Evolutionary conservation across 2,888 invertebrate species (phyloP).

Genomic region (Slavum lentiscoides): DNA sequence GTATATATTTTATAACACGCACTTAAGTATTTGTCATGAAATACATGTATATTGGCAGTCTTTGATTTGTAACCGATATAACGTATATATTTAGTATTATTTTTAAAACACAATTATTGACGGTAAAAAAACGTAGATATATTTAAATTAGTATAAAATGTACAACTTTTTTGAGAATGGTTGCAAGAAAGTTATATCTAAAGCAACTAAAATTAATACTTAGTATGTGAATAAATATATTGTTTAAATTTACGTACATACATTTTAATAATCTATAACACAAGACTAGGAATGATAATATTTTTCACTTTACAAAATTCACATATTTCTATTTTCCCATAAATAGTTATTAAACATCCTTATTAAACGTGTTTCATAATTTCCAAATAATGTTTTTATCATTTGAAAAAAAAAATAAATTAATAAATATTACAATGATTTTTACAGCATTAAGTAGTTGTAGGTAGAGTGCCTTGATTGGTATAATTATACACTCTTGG

Average conservation of each 20-base stretch:
- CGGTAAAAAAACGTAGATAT: constrained; percentile 16
- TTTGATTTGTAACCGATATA: constrained; percentile 11
- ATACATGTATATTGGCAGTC: background rate
- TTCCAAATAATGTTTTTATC: constrained; percentile 19
- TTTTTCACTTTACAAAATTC: constrained; percentile 39
- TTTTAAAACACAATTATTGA: constrained; percentile 1
- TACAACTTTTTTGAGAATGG: constrained; percentile 29
- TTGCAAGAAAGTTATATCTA: constrained; percentile 31
- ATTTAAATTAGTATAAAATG: background rate
- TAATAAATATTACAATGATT: constrained; percentile 23
- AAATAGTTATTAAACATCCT: background rate
- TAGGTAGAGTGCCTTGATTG: no score
- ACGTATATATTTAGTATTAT: background rate
- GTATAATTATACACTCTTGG: no score
- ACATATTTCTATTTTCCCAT: constrained; percentile 3
- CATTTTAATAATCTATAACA: constrained; percentile 43
- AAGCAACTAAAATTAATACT: constrained; percentile 9
- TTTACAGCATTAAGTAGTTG: constrained; percentile 5
- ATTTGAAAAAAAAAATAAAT: constrained; percentile 26
- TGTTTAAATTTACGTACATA: constrained; percentile 28
- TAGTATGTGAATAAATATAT: constrained; percentile 30
- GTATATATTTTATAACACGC: constrained; percentile 1
- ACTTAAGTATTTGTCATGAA: background rate
- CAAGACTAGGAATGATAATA: constrained; percentile 49
- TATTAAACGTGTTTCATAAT: background rate